Conservation (phyloP, 2,113 vertebrate species). For the Crotalus helleri region DNA sequence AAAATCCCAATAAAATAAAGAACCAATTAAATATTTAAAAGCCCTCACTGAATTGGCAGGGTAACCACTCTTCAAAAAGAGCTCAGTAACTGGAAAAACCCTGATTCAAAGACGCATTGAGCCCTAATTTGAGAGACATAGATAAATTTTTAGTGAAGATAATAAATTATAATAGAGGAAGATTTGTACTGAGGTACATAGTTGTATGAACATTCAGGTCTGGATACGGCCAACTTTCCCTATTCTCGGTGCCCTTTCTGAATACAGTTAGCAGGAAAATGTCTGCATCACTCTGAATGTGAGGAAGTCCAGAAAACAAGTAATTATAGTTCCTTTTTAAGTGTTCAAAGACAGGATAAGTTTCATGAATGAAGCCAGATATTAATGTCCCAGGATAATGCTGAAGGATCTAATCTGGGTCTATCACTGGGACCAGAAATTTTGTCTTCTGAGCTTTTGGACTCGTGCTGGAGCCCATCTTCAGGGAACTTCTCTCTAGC, state of each 20-base stretch:
- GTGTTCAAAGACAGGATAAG: background rate
- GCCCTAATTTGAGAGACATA: background rate
- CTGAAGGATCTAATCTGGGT: no score
- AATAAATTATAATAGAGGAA: background rate
- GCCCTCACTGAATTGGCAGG: background rate
- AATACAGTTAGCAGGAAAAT: background rate
- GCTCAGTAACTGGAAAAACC: background rate
- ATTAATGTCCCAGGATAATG: no score
- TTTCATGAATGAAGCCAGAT: no score
- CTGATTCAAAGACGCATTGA: background rate
- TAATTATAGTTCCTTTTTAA: background rate
- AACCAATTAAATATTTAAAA: background rate
- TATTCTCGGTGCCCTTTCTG: no score
- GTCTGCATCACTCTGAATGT: background rate
- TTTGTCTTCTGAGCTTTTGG: no score
- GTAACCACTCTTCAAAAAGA: background rate
- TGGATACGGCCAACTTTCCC: background rate
- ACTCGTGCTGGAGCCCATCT: no score
- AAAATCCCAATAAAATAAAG: background rate
- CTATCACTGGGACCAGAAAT: no score
- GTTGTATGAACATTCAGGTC: background rate
- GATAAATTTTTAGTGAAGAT: background rate
- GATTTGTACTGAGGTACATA: background rate
- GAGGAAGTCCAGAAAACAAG: background rate
- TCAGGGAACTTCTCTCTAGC: no score